These are phyloP conservation scores for Opisthograptis luteolata DNA, from an alignment of 2,888 invertebrate species.

Conservation along the genomic window DNA sequence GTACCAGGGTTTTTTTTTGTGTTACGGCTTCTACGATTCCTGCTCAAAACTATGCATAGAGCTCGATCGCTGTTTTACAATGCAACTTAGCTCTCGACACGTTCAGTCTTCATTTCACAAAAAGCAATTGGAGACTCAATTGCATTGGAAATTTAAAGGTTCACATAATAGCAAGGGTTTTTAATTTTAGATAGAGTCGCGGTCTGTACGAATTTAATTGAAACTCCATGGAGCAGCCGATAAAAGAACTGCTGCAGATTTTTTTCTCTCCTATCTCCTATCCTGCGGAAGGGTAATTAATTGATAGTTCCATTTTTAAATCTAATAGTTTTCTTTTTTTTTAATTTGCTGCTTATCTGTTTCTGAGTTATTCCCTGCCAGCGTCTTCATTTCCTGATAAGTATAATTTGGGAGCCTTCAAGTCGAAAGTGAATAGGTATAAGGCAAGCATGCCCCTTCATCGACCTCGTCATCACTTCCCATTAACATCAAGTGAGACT, in stretches of 20 bases:
- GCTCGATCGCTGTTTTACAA: slow-evolving; percentile 1
- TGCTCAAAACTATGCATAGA: neutral
- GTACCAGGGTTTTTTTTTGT: too few relatives aligned
- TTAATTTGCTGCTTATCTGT: too few relatives aligned
- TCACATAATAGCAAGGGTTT: slow-evolving; percentile 15
- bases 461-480: too few relatives aligned
- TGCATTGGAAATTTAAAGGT: slow-evolving; percentile 39
- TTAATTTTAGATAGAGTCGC: slow-evolving; percentile 30
- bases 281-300: slow-evolving; percentile 11
- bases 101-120: slow-evolving; percentile 36
- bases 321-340: too few relatives aligned
- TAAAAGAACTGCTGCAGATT: slow-evolving; percentile 10
- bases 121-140: slow-evolving; percentile 34
- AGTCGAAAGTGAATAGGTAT: too few relatives aligned
- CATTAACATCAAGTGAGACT: too few relatives aligned
- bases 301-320: slow-evolving; percentile 5
- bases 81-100: slow-evolving; percentile 33
- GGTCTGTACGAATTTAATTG: slow-evolving; percentile 8
- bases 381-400: too few relatives aligned
- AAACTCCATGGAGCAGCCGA: slow-evolving; percentile 9
- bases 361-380: too few relatives aligned
- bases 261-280: too few relatives aligned
- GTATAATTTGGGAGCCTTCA: too few relatives aligned
- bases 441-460: too few relatives aligned
- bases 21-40: too few relatives aligned